Evolutionary conservation across 2,888 invertebrate genomes (phyloP).

Genomic region (Trichacis sp.): DNA sequence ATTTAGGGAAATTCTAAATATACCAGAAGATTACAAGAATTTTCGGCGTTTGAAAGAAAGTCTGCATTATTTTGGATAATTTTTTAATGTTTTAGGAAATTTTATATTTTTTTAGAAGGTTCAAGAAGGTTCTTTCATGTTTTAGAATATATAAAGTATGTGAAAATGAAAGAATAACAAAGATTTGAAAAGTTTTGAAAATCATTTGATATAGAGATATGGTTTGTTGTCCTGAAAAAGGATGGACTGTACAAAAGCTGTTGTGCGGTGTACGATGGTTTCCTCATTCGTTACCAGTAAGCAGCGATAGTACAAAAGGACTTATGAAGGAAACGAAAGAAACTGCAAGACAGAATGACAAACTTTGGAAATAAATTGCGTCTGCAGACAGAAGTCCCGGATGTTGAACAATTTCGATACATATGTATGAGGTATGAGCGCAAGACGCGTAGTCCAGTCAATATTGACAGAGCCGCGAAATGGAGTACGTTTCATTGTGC

Average conservation of each 20-base stretch:
- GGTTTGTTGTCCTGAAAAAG: constrained; percentile 22
- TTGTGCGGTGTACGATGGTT: constrained; percentile 27
- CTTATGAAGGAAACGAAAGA: constrained; percentile 36
- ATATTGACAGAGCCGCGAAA: constrained; percentile 31
- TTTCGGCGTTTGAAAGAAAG: too few species aligned
- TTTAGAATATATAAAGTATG: too few species aligned
- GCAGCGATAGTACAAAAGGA: constrained; percentile 27
- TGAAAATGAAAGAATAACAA: too few species aligned
- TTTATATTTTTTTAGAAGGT: too few species aligned
- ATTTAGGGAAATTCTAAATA: too few species aligned
- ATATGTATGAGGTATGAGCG: constrained; percentile 26
- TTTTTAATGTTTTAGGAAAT: too few species aligned
- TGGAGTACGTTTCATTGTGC: constrained; percentile 17
- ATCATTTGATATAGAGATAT: constrained; percentile 29
- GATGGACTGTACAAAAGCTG: constrained; percentile 27
- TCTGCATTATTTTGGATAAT: too few species aligned
- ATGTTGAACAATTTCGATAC: constrained; percentile 38
- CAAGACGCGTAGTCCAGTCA: constrained; percentile 13
- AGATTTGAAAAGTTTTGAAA: constrained; percentile 32
- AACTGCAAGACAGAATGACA: constrained; percentile 33
- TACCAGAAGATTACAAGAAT: too few species aligned
- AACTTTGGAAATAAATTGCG: constrained; percentile 37
- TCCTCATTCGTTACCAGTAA: constrained; percentile 38
- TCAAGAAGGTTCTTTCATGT: too few species aligned
- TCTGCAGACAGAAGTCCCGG: constrained; percentile 22